phyloP scores from a whole-genome alignment of 1,140 invertebrate species.

The Lepidurus couesii region DNA sequence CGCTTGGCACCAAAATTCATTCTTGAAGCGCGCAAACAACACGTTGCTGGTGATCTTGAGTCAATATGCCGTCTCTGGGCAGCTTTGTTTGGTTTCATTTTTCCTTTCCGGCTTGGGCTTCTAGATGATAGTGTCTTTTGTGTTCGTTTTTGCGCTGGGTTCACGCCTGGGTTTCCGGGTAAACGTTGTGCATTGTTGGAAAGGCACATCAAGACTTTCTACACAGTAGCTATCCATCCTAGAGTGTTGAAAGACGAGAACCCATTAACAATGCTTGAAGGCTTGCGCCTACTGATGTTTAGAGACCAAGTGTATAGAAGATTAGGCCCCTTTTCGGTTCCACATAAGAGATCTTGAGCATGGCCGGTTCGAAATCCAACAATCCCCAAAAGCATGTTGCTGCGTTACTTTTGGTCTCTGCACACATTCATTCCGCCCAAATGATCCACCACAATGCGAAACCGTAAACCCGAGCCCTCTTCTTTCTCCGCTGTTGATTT shows the following conservation, averaged over 20 bases:
- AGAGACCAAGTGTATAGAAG: background rate
- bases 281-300: background rate
- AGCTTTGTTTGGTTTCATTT: background rate
- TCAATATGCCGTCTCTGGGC: background rate
- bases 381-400: background rate
- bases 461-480: background rate
- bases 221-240: background rate
- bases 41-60: background rate
- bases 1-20: background rate
- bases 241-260: background rate
- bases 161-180: background rate
- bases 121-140: background rate
- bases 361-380: background rate
- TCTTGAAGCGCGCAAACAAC: background rate
- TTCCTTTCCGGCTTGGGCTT: background rate
- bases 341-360: background rate
- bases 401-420: background rate
- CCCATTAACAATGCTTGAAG: background rate
- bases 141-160: background rate
- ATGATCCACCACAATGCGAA: background rate
- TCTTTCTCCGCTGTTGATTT: background rate
- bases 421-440: conserved; percentile 7
- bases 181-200: background rate
- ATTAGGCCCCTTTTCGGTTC: background rate
- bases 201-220: background rate